Evolutionary conservation across 2,888 invertebrate species (phyloP), one percentile per base, ranked within the genome.

Genomic region (Leucophenga maculata): DNA sequence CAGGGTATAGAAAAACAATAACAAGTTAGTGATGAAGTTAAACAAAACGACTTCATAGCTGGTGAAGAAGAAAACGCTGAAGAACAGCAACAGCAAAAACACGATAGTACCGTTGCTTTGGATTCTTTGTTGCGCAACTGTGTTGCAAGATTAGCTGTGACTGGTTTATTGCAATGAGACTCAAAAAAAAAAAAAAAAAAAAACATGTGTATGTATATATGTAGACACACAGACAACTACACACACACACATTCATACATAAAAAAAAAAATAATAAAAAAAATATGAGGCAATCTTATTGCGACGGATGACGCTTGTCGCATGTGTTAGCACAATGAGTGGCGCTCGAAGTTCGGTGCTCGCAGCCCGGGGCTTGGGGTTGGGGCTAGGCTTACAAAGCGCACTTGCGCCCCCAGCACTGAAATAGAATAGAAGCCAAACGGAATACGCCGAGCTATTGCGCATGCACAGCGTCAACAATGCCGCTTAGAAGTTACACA

Each of bases 61-160:
- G 48, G 9, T 44, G 22, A 13, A 64, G 62, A 68, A 65, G 16
- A 20, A 65, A 22, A 59, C n/a, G n/a, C n/a, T 26, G n/a, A 57
- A 67, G 54, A 71, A 72, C 73, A 76, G 72, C 73, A 72, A 70
- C 70, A 71, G 70, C 60, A 69, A 74, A 74, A 81, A 83, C 80
- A 83, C 78, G 83, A 80, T 82, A 83, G 80, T 84, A 83, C 83
- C 83, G 83, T 83, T 83, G 80, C 75, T 76, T 80, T 77, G 79
- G 80, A 85, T 85, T 85, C 83, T 85, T 78, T 78, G 83, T 86
- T 85, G 86, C 86, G 86, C 85, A 86, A 85, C 78, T 82, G 78
- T 85, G 84, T 84, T 86, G 85, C 84, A 86, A 85, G 85, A 80
- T 82, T 84, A 84, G 77, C 79, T 77, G 72, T 64, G 78, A 79